Evolutionary conservation across 1,140 invertebrate species (phyloP).

Genomic region (Heliconius hermathena): DNA sequence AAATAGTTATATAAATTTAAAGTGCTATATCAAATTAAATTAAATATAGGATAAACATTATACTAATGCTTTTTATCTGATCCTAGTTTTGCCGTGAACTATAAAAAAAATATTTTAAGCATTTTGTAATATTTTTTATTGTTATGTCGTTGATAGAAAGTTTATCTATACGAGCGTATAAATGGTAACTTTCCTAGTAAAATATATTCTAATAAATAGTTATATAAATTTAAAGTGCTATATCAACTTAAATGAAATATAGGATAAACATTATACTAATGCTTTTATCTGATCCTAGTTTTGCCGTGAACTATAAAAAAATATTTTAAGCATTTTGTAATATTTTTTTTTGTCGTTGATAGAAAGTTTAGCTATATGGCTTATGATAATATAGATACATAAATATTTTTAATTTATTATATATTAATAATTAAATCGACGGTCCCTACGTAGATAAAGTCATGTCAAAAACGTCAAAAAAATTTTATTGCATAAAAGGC

Average conservation of each 20-base stretch:
- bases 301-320: background rate
- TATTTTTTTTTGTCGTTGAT: background rate
- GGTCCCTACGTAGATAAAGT: too few relatives aligned
- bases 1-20: background rate
- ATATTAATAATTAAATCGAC: too few relatives aligned
- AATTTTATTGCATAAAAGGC: too few relatives aligned
- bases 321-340: background rate
- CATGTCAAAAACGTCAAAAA: too few relatives aligned
- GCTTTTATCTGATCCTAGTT: background rate
- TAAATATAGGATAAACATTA: background rate
- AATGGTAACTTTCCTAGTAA: constrained; percentile 49
- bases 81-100: background rate
- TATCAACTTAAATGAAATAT: background rate
- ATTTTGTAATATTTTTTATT: background rate
- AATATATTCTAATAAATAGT: constrained; percentile 39
- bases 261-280: background rate
- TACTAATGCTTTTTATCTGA: background rate
- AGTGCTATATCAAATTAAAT: background rate
- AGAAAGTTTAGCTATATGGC: background rate
- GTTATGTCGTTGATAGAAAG: background rate
- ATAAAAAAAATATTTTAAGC: background rate
- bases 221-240: background rate
- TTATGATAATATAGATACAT: too few relatives aligned
- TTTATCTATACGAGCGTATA: constrained; percentile 70
- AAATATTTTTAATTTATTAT: too few relatives aligned